Conservation (phyloP, 2,888 invertebrate species). For the Meganola albula region DNA sequence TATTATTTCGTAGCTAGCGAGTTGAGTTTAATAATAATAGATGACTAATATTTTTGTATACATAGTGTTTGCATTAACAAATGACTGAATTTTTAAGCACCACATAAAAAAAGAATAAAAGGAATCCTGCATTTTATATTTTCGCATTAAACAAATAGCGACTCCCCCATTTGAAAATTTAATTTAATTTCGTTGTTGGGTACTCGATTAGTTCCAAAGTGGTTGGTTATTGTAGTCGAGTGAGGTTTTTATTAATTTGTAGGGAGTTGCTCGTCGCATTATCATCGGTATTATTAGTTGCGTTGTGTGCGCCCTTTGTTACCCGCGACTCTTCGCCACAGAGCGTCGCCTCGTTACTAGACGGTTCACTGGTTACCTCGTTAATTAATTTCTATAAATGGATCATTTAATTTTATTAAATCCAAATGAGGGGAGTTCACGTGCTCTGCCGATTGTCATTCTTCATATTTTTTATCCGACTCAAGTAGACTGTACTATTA, state of each 20-base stretch:
- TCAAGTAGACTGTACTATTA: constrained; percentile 14
- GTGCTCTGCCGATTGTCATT: constrained; percentile 45
- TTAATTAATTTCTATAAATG: constrained; percentile 77
- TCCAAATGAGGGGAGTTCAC: constrained; percentile 70
- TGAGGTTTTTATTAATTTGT: constrained; percentile 73
- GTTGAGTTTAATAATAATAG: no score
- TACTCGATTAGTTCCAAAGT: constrained; percentile 68
- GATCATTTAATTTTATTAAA: constrained; percentile 77
- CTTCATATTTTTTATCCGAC: constrained; percentile 32
- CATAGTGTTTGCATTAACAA: no score
- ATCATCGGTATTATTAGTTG: constrained; percentile 59
- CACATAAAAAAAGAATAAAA: constrained; percentile 2
- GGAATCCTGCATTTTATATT: constrained; percentile 11
- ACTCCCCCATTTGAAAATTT: constrained; percentile 47
- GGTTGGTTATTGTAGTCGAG: constrained; percentile 67
- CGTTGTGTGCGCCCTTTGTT: constrained; percentile 45
- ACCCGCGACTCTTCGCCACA: constrained; percentile 19
- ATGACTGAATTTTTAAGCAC: not conserved
- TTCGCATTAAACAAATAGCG: constrained; percentile 28
- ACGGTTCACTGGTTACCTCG: constrained; percentile 70
- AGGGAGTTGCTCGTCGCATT: constrained; percentile 64
- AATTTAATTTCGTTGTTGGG: constrained; percentile 61
- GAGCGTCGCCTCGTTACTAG: constrained; percentile 44
- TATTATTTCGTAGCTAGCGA: no score
- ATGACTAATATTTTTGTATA: no score